Percentiles rank a stretch among this genome's conserved stretches.
phyloP scores from a whole-genome alignment of 2,113 vertebrate species.

The Platycercus adscitus region DNA sequence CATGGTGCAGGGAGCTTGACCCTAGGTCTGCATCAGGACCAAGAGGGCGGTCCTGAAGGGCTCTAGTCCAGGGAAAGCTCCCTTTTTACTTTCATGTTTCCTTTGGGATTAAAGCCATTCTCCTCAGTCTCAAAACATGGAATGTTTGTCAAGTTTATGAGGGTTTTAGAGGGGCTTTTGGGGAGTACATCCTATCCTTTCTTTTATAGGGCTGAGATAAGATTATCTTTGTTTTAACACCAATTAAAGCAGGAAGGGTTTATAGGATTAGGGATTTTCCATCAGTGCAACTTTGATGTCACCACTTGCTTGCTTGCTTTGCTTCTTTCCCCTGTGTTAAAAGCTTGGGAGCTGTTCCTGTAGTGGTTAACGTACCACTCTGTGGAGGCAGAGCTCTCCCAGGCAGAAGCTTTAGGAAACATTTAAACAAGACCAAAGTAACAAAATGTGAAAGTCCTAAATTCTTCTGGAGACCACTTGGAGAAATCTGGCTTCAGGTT shows the following conservation, averaged over 20 bases:
- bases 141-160: slow-evolving; percentile 65
- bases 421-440: slow-evolving; percentile 48
- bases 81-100: background rate
- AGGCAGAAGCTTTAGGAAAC: slow-evolving; percentile 10
- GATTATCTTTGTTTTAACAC: slow-evolving; percentile 71
- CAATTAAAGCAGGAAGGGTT: slow-evolving; percentile 65
- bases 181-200: background rate
- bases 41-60: background rate
- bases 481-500: background rate
- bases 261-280: slow-evolving; percentile 55
- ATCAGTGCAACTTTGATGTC: slow-evolving; percentile 54
- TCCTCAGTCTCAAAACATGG: background rate
- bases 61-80: background rate
- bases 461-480: background rate
- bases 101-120: background rate
- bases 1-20: accelerated
- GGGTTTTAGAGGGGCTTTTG: slow-evolving; percentile 51
- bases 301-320: background rate
- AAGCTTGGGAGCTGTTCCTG: background rate
- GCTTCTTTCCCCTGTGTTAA: background rate
- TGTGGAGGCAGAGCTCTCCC: background rate
- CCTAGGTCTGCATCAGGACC: background rate
- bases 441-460: background rate
- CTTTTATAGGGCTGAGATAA: slow-evolving; percentile 59
- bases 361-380: background rate